Evolutionary conservation across 2,797 vertebrate species (phyloP).

Genomic region (Peromyscus attwateri): DNA sequence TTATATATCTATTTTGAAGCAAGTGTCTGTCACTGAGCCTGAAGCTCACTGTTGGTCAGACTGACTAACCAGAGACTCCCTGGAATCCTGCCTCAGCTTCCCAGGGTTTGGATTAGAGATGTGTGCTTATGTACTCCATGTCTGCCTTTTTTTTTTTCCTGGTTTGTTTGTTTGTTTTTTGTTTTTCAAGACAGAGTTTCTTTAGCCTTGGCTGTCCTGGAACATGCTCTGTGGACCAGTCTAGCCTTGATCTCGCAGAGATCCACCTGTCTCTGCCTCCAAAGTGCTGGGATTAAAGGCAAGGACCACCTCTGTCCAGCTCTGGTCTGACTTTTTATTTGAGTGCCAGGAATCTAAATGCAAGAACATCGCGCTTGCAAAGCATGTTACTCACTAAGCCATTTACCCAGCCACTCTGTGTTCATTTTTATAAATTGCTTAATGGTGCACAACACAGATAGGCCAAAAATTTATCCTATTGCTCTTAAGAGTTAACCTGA

Average conservation of each 20-base stretch:
- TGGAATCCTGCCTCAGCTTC: neutral
- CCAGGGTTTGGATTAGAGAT: neutral
- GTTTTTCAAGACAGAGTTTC: neutral
- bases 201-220: neutral
- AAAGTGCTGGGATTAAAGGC: too few species aligned
- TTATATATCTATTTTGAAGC: neutral
- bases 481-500: neutral
- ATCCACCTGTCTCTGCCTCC: too few species aligned
- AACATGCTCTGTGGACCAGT: neutral
- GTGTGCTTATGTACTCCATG: neutral
- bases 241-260: neutral
- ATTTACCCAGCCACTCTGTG: neutral
- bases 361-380: neutral
- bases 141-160: neutral
- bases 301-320: too few species aligned
- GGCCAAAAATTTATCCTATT: neutral
- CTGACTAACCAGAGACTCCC: neutral
- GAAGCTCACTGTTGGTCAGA: too few species aligned
- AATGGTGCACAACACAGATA: neutral
- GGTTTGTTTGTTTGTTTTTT: neutral
- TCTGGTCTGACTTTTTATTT: neutral
- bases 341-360: neutral
- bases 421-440: neutral
- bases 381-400: neutral
- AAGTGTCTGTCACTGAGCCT: too few species aligned